Base-by-base conservation (phyloP, 2,888 invertebrate species). In the Diachrysia chrysitis region DNA sequence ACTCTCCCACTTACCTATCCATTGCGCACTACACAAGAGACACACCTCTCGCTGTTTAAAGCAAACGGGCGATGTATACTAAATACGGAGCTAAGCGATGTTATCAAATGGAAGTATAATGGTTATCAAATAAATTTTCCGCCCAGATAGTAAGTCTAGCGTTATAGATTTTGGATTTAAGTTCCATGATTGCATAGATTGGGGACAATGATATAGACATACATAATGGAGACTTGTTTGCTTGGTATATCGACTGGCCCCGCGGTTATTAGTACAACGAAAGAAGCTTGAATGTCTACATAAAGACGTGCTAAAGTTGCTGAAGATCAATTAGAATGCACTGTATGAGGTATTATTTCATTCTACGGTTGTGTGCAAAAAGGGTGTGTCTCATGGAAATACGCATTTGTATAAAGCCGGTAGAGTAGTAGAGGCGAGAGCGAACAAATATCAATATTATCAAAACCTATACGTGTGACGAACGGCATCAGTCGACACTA, bases 101-200 rank as follows among this genome's bases (percentile, higher is more conserved):
- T 37, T 60, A 70, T 75, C 85, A 82, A 46, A 66, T 69, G 73
- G 79, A 83, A 89, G 85, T 87, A 83, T 84, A 87, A 83, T 79
- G 83, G 79, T 86, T 87, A 89, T 88, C 87, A 91, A 91, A 91
- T 89, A 88, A 89, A 91, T 90, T 90, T 89, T 87, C 89, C 89
- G 85, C 87, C 86, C 88, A 87, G 89, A 91, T 92, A 89, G 88
- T 87, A 87, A 89, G 89, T 87, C 90, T 90, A 90, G 87, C 89
- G 86, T 89, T 93, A 93, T 93, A 93, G 93, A 93, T 93, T 93
- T 93, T 92, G 90, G 92, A 90, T 91, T 92, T 88, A 87, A 88
- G 85, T 85, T 85, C 85, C 85, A 83, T 83, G 85, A 85, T 88
- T 85, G 86, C 87, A 87, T 79, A 87, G 87, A 87, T 87, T 83